phyloP scores from a whole-genome alignment of 2,113 vertebrate species.

The Xiphophorus maculatus region DNA sequence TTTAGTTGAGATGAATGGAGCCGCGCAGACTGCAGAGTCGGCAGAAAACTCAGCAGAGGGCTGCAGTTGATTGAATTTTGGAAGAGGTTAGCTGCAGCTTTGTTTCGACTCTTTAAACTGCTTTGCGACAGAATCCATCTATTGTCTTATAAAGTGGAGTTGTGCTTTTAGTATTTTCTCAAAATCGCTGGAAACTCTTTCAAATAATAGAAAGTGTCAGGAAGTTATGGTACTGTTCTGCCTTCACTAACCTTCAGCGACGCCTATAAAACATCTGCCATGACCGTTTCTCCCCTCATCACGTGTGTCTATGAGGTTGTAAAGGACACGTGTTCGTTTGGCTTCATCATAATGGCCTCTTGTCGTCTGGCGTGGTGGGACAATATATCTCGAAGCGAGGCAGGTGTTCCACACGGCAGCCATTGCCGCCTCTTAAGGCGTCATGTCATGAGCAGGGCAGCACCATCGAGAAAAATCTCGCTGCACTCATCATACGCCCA shows the following conservation, averaged over 20 bases:
- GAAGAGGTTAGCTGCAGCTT: constrained; percentile 17
- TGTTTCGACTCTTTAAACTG: constrained; percentile 17
- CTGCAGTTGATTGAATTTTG: constrained; percentile 16
- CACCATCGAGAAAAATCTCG: not conserved
- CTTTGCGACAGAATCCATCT: not conserved
- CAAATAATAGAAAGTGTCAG: not conserved
- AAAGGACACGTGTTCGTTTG: constrained; percentile 31
- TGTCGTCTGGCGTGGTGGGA: constrained; percentile 24
- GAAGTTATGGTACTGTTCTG: too few relatives aligned
- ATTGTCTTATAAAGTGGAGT: not conserved
- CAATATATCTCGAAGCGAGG: constrained; percentile 44
- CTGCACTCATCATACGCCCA: constrained; percentile 13
- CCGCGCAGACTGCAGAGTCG: constrained; percentile 20
- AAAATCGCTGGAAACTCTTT: not conserved
- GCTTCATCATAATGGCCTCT: constrained; percentile 29
- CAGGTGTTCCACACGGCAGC: constrained; percentile 46
- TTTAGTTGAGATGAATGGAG: constrained; percentile 5
- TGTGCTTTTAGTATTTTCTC: not conserved
- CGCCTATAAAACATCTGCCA: constrained; percentile 5
- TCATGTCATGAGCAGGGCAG: constrained; percentile 40
- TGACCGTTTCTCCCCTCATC: constrained; percentile 19
- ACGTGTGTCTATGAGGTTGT: constrained; percentile 4
- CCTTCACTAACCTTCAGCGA: not conserved
- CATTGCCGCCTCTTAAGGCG: constrained; percentile 39
- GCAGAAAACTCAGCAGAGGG: constrained; percentile 34